These are phyloP conservation scores for Cinclus cinclus DNA, from an alignment of 2,113 vertebrate species.

Conservation along the genomic window DNA sequence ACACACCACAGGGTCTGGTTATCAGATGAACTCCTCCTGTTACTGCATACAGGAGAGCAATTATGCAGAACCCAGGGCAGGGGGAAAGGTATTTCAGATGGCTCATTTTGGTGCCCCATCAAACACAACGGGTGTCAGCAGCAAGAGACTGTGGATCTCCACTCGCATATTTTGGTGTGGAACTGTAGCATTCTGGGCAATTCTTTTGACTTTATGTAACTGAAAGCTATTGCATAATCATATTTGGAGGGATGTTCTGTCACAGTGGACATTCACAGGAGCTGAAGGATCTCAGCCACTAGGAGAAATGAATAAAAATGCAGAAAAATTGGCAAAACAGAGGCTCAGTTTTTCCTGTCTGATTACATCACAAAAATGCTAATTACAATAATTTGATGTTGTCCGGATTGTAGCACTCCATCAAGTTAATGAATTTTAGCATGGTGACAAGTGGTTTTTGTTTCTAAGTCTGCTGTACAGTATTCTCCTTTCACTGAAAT, in stretches of 20 bases:
- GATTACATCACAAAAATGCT: neutral
- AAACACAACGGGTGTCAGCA: neutral
- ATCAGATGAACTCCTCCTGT: neutral
- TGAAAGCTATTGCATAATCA: neutral
- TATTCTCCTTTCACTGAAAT: neutral
- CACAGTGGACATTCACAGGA: neutral
- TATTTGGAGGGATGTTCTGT: neutral
- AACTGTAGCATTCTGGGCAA: neutral
- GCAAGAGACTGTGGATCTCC: neutral
- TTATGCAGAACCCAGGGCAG: neutral
- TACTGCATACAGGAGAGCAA: neutral
- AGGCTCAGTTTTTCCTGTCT: neutral
- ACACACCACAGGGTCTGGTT: neutral
- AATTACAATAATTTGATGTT: neutral
- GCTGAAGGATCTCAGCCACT: neutral
- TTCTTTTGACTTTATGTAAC: neutral
- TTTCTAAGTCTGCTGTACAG: neutral
- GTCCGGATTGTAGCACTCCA: neutral
- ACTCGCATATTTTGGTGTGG: neutral
- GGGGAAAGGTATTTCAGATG: neutral
- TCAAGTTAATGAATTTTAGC: neutral
- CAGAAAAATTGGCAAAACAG: neutral
- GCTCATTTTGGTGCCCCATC: neutral
- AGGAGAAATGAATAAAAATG: neutral
- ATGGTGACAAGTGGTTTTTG: neutral